These are phyloP conservation scores for Netelia inedita DNA, from an alignment of 2,888 invertebrate species.

Conservation along the genomic window DNA sequence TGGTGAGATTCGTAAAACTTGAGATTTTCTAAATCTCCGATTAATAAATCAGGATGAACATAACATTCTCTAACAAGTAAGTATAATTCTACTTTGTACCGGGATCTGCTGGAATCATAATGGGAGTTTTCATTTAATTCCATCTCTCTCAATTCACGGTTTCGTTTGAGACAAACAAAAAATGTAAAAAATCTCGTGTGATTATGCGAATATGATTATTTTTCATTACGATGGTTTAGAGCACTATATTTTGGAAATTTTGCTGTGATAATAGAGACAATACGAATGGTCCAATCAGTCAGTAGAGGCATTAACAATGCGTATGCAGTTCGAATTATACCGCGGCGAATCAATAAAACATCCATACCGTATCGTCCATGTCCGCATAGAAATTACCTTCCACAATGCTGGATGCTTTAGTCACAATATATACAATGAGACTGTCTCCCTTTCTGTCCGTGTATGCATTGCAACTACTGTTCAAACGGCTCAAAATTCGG, in stretches of 20 bases:
- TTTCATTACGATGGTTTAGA: neutral
- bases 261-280: constrained; percentile 2
- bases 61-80: constrained; percentile 2
- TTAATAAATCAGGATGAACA: neutral
- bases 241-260: neutral
- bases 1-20: too few relatives aligned
- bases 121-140: too few relatives aligned
- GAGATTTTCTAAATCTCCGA: too few relatives aligned
- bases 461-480: constrained; percentile 52
- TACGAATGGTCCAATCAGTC: constrained; percentile 43
- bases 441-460: neutral
- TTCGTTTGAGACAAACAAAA: too few relatives aligned
- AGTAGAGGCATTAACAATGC: constrained; percentile 40
- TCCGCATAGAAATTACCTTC: constrained; percentile 41
- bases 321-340: constrained; percentile 56
- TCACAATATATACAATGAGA: constrained; percentile 22
- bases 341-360: constrained; percentile 61
- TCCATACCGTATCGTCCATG: constrained; percentile 32
- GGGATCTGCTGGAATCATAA: neutral
- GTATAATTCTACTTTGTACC: neutral
- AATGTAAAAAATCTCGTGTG: too few relatives aligned
- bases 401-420: neutral
- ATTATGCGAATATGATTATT: neutral
- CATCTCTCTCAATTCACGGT: too few relatives aligned
- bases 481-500: constrained; percentile 38